Conservation (phyloP, 2,113 vertebrate genomes). For the Bufo bufo region DNA sequence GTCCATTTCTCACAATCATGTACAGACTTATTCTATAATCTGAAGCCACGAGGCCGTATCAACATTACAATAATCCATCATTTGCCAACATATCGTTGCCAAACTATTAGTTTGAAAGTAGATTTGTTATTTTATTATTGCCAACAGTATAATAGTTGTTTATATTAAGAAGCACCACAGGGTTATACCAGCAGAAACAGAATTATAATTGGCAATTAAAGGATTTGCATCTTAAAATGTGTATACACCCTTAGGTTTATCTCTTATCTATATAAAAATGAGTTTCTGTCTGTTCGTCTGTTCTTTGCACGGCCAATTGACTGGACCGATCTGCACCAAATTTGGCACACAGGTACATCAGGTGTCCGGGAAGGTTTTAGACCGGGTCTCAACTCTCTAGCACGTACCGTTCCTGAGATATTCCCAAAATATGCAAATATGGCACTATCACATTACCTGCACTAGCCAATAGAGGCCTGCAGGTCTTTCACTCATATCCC, state of each 20-base stretch:
- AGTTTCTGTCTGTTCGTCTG: too few relatives aligned
- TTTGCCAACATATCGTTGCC: conserved; percentile 20
- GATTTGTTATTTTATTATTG: not conserved
- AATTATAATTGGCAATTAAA: conserved; percentile 23
- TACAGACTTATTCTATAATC: not conserved
- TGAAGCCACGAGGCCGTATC: not conserved
- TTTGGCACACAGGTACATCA: too few relatives aligned
- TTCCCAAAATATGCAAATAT: too few relatives aligned
- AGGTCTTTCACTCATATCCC: too few relatives aligned
- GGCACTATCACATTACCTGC: too few relatives aligned
- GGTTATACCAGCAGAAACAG: not conserved
- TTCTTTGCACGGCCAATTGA: too few relatives aligned
- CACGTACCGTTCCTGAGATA: too few relatives aligned
- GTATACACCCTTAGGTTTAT: not conserved
- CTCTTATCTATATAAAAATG: not conserved
- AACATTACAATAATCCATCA: not conserved
- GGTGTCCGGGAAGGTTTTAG: too few relatives aligned
- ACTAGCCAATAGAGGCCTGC: too few relatives aligned
- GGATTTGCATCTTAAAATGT: conserved; percentile 5
- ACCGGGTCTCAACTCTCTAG: too few relatives aligned
- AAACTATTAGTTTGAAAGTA: conserved; percentile 3
- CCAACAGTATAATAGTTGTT: conserved; percentile 26
- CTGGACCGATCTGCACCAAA: too few relatives aligned
- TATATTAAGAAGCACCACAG: conserved; percentile 32
- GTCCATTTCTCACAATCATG: not conserved